Percentiles rank a stretch among this genome's conserved stretches.
phyloP scores from a whole-genome alignment of 2,113 vertebrate genomes.

The Zosterops pallidus region DNA sequence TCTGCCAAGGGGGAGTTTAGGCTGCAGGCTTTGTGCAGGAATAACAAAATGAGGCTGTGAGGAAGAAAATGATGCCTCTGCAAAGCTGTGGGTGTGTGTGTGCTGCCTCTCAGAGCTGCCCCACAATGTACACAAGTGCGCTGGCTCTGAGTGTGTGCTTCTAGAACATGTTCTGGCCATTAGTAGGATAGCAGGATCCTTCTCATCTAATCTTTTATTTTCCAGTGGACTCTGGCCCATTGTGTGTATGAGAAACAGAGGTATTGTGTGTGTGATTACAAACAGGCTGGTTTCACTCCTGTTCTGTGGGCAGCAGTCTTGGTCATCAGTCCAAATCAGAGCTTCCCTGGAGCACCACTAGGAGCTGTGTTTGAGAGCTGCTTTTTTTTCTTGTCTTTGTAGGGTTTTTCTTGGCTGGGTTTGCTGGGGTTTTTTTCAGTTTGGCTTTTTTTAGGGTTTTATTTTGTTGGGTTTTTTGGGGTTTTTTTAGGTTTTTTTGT shows the following conservation, averaged over 20 bases:
- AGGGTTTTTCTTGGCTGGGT: too few relatives aligned
- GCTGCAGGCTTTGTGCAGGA: neutral
- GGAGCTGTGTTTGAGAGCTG: neutral
- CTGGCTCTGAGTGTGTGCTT: neutral
- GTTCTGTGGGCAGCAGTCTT: neutral
- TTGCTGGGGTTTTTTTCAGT: too few relatives aligned
- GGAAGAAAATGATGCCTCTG: neutral
- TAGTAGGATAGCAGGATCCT: neutral
- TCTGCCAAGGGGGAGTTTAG: neutral
- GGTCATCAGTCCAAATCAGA: neutral
- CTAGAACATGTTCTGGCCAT: neutral
- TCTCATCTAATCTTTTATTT: neutral
- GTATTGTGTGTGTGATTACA: neutral
- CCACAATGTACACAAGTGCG: rapidly evolving
- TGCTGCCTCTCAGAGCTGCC: neutral
- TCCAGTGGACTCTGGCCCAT: neutral
- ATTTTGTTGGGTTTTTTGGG: too few relatives aligned
- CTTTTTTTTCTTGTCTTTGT: neutral
- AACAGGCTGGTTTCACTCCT: neutral
- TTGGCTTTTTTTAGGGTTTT: neutral
- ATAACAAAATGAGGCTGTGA: neutral
- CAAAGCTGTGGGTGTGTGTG: rapidly evolving
- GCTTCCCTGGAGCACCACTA: neutral
- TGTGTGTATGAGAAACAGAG: neutral
- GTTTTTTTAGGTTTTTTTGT: neutral